A percentile compares a stretch with the other conserved stretches of the same genome.
Evolutionary conservation across 2,113 vertebrate species (phyloP).

Genomic region (Phoenicopterus ruber): DNA sequence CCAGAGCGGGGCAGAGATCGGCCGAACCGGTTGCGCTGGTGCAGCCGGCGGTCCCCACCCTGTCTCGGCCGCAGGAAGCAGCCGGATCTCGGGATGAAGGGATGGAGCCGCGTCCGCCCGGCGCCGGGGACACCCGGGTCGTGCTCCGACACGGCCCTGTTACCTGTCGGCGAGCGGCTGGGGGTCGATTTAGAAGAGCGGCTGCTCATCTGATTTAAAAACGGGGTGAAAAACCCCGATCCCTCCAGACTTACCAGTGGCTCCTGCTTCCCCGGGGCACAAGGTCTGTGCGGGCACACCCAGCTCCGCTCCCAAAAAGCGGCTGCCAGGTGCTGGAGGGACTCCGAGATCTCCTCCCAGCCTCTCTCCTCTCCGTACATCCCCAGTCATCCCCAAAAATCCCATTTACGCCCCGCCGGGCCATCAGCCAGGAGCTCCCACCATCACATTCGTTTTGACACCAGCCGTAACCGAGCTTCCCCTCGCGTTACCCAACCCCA

Average conservation of each 20-base stretch:
- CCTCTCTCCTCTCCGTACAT: too few species aligned
- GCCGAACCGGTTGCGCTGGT: not conserved
- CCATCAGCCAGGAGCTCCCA: not conserved
- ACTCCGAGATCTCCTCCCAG: too few species aligned
- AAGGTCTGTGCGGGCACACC: too few species aligned
- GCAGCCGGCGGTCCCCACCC: not conserved
- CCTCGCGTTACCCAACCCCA: not conserved
- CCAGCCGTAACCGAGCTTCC: not conserved
- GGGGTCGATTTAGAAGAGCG: too few species aligned
- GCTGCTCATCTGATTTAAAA: too few species aligned
- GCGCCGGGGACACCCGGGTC: too few species aligned
- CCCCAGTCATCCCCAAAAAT: not conserved
- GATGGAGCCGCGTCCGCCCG: not conserved
- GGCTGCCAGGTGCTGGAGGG: too few species aligned
- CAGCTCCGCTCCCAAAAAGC: too few species aligned
- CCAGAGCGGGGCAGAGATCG: not conserved
- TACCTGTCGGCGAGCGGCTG: not conserved
- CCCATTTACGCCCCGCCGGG: rapidly evolving
- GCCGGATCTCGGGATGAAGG: not conserved
- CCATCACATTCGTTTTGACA: too few species aligned
- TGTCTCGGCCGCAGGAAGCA: not conserved
- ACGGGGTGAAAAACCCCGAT: too few species aligned
- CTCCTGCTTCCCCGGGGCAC: too few species aligned
- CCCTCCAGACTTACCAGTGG: too few species aligned
- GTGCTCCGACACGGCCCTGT: not conserved